These are phyloP conservation scores for Lasaia peninsularis DNA, from an alignment of 1,140 invertebrate species.

Conservation along the genomic window DNA sequence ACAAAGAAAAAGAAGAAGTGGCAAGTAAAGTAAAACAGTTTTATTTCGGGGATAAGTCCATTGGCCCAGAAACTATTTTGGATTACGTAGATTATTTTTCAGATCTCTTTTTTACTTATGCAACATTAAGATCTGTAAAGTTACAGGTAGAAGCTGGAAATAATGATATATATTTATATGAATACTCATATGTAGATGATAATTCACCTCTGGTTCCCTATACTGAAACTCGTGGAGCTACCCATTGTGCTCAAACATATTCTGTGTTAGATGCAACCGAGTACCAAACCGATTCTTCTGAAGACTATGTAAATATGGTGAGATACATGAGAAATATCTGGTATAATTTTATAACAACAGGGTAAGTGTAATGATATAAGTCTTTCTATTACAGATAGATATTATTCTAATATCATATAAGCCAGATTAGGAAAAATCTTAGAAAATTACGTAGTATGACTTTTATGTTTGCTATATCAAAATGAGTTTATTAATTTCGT, in stretches of 20 bases:
- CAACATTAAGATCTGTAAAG: slow-evolving; percentile 29
- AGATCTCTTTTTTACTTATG: slow-evolving; percentile 35
- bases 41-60: slow-evolving; percentile 34
- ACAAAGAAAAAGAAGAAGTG: slow-evolving; percentile 30
- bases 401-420: no score
- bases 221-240: slow-evolving; percentile 29
- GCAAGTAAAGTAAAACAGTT: slow-evolving; percentile 35
- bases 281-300: background rate
- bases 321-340: slow-evolving; percentile 17
- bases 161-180: slow-evolving; percentile 40
- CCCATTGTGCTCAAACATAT: slow-evolving; percentile 15
- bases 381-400: no score
- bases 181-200: slow-evolving; percentile 36
- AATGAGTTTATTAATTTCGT: no score
- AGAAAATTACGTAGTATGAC: no score
- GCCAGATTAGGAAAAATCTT: no score
- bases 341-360: slow-evolving; percentile 25
- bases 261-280: background rate
- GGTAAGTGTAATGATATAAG: no score
- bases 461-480: no score
- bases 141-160: slow-evolving; percentile 33
- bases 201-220: slow-evolving; percentile 20
- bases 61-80: slow-evolving; percentile 25
- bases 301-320: slow-evolving; percentile 18
- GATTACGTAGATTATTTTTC: slow-evolving; percentile 36